Conservation (phyloP, 2,888 invertebrate species). For the Monopis laevigella region DNA sequence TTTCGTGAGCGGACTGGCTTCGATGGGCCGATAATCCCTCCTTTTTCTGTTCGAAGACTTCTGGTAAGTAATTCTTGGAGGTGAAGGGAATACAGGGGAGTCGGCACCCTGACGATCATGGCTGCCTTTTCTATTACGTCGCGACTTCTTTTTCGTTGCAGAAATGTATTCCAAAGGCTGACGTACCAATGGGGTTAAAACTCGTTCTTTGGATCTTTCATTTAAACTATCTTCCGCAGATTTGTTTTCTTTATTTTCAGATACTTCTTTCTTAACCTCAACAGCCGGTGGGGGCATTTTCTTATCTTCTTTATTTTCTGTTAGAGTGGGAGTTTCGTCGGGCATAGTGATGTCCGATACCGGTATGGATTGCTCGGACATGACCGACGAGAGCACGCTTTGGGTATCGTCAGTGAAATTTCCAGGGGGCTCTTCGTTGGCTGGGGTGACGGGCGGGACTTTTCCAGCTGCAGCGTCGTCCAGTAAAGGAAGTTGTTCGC, state of each 20-base stretch:
- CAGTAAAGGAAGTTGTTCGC: constrained; percentile 76
- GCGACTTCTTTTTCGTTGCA: constrained; percentile 76
- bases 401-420: constrained; percentile 77
- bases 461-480: constrained; percentile 70
- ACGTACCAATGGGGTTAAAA: constrained; percentile 73
- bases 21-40: constrained; percentile 67
- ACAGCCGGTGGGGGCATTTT: constrained; percentile 31
- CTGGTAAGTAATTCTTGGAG: constrained; percentile 70
- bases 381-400: constrained; percentile 78
- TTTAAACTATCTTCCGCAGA: constrained; percentile 23
- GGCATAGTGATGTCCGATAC: constrained; percentile 73
- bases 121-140: constrained; percentile 72
- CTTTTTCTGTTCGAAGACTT: constrained; percentile 65
- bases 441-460: constrained; percentile 75
- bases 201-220: constrained; percentile 50
- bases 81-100: constrained; percentile 74
- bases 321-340: constrained; percentile 56
- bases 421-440: constrained; percentile 70
- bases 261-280: constrained; percentile 30
- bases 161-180: constrained; percentile 81
- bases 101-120: constrained; percentile 72
- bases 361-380: constrained; percentile 77
- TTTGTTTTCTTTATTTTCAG: constrained; percentile 14
- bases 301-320: constrained; percentile 42
- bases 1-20: constrained; percentile 57